These are phyloP conservation scores for Saccopteryx leptura DNA, from an alignment of 2,113 vertebrate species.

Conservation along the genomic window DNA sequence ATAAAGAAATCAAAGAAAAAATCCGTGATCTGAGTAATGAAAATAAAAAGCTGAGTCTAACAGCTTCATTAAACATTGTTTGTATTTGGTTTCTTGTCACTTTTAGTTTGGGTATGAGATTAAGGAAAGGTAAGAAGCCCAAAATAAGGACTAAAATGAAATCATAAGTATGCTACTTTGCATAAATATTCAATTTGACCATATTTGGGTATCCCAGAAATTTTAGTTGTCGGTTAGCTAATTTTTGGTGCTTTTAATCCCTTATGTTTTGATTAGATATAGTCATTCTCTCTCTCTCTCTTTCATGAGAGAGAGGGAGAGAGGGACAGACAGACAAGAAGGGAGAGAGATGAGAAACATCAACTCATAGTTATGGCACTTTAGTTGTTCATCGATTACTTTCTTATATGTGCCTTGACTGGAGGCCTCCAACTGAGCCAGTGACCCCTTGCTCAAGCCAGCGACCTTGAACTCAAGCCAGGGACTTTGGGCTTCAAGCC, in stretches of 20 bases:
- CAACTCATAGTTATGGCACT: too few species aligned
- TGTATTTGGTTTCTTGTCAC: not conserved
- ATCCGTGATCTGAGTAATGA: not conserved
- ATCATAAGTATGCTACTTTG: not conserved
- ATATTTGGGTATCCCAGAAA: not conserved
- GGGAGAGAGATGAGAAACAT: too few species aligned
- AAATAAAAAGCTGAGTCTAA: conserved; percentile 2
- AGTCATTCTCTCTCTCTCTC: not conserved
- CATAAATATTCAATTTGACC: not conserved
- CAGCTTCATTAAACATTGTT: not conserved
- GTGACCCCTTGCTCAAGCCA: too few species aligned
- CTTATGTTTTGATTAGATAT: not conserved
- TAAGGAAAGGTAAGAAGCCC: not conserved
- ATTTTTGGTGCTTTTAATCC: not conserved
- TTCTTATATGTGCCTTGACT: too few species aligned
- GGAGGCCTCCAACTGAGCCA: too few species aligned
- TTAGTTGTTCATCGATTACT: too few species aligned
- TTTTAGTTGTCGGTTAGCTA: not conserved
- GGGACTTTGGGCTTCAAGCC: too few species aligned
- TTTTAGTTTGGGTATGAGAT: not conserved
- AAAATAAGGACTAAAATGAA: not conserved
- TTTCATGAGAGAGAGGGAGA: too few species aligned
- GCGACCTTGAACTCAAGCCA: too few species aligned
- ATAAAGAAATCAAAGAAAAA: conserved; percentile 20
- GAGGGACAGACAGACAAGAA: too few species aligned